Evolutionary conservation across 1,140 invertebrate species (phyloP), one percentile per base, ranked within the genome.

Genomic region (Latrodectus geometricus): DNA sequence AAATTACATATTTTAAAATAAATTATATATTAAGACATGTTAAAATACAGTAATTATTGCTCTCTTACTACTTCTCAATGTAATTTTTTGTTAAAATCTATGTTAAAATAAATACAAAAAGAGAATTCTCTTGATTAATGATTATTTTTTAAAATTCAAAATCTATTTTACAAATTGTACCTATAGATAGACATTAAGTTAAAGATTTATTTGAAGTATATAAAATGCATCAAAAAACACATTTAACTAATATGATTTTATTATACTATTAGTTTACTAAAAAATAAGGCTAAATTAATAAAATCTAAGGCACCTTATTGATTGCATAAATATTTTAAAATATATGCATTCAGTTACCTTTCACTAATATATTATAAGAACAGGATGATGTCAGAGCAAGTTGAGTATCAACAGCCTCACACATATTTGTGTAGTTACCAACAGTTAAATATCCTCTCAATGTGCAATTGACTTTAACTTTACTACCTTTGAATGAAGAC

Each of bases 371-470:
- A 75, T 81, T 75, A 35, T 81, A 87, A 14, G 14, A 11, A 56
- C 85, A 87, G 65, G 69, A 66, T 73, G 85, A 52, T 20, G 17
- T 66, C 5, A 75, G n/a, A 1, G 54, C 52, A 14, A 81, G 78
- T 66, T 80, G 49, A 8, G 65, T 79, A 81, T 87, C 85, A 0
- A 75, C 5, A 21, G 78, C 85, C 66, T 74, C 56, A 48, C 85
- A 87, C 8, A 56, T 14, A 77, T 87, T 87, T 7, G 15, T 87
- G 49, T 80, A 87, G 8, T 80, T 66, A 73, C 85, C 85, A 23
- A 35, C 69, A 48, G 69, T 35, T 20, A 81, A 65, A 20, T 48
- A 52, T 20, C 66, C 74, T 66, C 66, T 86, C n/a, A 86, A 78
- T 14, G 52, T 50, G 72, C 84, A 86, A 48, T 72, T 35, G 15